A percentile compares a stretch with the other conserved stretches of the same genome.
phyloP scores from a whole-genome alignment of 1,140 invertebrate species.

The Drosophila trapezifrons region DNA sequence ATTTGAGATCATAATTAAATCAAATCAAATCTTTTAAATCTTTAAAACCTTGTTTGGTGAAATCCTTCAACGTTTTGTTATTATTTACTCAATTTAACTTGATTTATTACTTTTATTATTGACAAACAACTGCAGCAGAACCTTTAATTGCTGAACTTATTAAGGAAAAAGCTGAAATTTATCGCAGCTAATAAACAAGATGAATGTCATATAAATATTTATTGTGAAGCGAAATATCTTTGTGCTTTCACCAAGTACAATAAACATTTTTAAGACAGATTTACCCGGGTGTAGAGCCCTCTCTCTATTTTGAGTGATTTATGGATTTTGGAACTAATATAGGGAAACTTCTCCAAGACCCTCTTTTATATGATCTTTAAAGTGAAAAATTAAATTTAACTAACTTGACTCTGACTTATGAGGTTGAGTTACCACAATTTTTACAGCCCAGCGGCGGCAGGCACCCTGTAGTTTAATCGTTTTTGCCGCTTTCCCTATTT shows the following conservation, averaged over 20 bases:
- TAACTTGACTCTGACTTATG: slow-evolving; percentile 13
- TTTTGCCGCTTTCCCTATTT: slow-evolving; percentile 25
- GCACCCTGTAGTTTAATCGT: slow-evolving; percentile 51
- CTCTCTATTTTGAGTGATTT: neutral
- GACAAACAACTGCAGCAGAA: neutral
- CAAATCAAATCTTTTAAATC: no score
- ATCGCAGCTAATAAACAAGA: neutral
- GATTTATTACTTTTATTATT: neutral
- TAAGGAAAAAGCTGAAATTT: neutral
- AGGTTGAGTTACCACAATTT: slow-evolving; percentile 23
- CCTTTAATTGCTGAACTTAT: neutral
- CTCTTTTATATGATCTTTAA: neutral
- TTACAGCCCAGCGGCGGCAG: slow-evolving; percentile 13
- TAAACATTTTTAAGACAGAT: neutral
- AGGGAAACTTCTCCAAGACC: neutral
- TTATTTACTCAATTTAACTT: neutral
- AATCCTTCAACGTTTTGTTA: neutral
- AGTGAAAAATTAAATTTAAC: slow-evolving; percentile 6
- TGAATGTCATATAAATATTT: slow-evolving; percentile 3
- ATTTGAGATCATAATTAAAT: no score
- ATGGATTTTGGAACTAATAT: neutral
- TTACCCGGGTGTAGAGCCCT: no score
- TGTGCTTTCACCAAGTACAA: neutral
- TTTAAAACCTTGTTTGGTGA: no score
- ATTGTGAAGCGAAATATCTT: neutral